Evolutionary conservation across 2,113 vertebrate genomes (phyloP), one percentile per base, ranked within the genome.

Genomic region (Oplegnathus fasciatus): DNA sequence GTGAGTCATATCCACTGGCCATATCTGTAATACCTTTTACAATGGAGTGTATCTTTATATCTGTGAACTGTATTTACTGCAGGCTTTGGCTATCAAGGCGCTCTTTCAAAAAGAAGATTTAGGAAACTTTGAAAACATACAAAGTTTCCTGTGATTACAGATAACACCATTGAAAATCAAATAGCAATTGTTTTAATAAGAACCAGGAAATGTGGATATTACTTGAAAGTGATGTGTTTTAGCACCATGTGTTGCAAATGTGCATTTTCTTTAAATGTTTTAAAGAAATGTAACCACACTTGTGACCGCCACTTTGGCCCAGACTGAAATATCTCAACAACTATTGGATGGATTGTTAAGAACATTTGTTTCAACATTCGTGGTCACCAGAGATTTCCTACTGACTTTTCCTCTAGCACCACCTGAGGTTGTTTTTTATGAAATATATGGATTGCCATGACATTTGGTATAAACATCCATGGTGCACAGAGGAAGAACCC

Each of bases 1-100:
- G 60, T 82, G 86, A 84, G 55, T 89, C 83, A 82, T 30, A 73
- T 83, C 68, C 30, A 22, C 34, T 34, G 6, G 2, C 22, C 24
- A 32, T 50, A 37, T 76, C 64, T 78, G 30, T 48, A 30, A 72
- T 48, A 46, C 40, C 46, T 68, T 55, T 60, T 52, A 46, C 40
- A 82, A 52, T 46, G 20, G 55, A 71, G 32, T 11, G 4, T 66
- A 60, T 57, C 78, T 80, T 18, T 46, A 37, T 24, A 42, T 83
- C 61, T 72, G 46, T 18, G 15, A 9, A 2, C 60, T 50, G 34
- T n/a, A 42, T 44, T 64, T 65, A 55, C 42, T 30, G 48, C 48
- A 10, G 62, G 32, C 24, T 48, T 70, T 40, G 9, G 26, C n/a
- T 48, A 1, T 40, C 13, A 20, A 22, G 1, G 30, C 7, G 24